phyloP scores from a whole-genome alignment of 2,888 invertebrate genomes.

The Drosophila melanocephala region DNA sequence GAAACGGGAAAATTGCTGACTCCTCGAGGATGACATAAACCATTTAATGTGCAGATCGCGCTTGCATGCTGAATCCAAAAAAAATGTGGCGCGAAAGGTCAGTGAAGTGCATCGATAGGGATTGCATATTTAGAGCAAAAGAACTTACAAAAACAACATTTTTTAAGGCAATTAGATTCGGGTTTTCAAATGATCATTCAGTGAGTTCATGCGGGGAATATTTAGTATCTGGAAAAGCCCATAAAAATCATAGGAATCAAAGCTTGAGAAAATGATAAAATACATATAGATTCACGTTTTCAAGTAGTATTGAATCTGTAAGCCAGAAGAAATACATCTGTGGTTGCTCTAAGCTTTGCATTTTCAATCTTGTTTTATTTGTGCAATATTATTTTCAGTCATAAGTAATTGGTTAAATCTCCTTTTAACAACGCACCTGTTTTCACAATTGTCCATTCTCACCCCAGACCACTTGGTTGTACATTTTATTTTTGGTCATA shows the following conservation, averaged over 20 bases:
- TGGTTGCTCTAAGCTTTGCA: background rate
- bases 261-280: background rate
- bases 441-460: conserved; percentile 1
- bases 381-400: background rate
- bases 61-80: conserved; percentile 23
- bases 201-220: background rate
- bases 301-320: background rate
- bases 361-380: background rate
- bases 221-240: background rate
- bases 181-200: background rate
- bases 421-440: conserved; percentile 52
- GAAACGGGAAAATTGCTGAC: conserved; percentile 56
- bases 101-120: conserved; percentile 30
- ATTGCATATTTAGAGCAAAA: background rate
- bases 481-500: conserved; percentile 44
- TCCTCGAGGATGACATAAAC: conserved; percentile 35
- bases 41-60: conserved; percentile 55
- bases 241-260: background rate
- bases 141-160: background rate
- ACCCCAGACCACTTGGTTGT: conserved; percentile 9
- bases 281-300: background rate
- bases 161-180: background rate
- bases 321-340: background rate
- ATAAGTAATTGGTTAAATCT: conserved; percentile 37
- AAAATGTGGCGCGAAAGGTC: conserved; percentile 12